Evolutionary conservation across 92 coral and sea anemone genomes (phyloP), one percentile per base, ranked within the genome.

Genomic region (Desmophyllum pertusum): DNA sequence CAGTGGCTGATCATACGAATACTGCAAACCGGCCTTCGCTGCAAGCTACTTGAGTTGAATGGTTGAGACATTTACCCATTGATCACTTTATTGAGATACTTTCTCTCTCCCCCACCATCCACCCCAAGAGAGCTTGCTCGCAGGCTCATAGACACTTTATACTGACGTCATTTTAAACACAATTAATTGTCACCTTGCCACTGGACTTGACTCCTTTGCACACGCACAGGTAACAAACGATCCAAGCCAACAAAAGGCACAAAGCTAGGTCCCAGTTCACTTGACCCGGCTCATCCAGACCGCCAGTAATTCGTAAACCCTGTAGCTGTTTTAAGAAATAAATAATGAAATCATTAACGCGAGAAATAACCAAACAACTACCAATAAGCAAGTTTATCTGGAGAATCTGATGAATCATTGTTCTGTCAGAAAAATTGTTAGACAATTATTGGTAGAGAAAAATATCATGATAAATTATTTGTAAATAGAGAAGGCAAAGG

Each of bases 121-220:
- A n/a, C n/a, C n/a, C n/a, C n/a, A n/a, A n/a, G n/a, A n/a, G n/a
- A n/a, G n/a, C n/a, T n/a, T n/a, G n/a, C n/a, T n/a, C n/a, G n/a
- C n/a, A n/a, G n/a, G 1, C 13, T 59, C 2, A 25, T 0, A 25
- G 2, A 10, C 7, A 25, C n/a, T n/a, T n/a, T n/a, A n/a, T n/a
- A n/a, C n/a, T n/a, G n/a, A n/a, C n/a, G n/a, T 8, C 8, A 5
- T 66, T 35, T 15, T 31, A 66, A 66, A 35, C 23, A 66, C 38
- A 33, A 66, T 8, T 8, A 66, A 66, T 11, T 31, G n/a, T 29
- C 39, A 94, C 98, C 93, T 88, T 91, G 18, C 98, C 98, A 72
- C 93, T 83, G 4, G 95, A 89, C 67, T 85, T 94, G 55, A 92
- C 95, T 36, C 95, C 98, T 86, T 92, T 94, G 65, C 95, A 88